These are phyloP conservation scores for Diadumene lineata DNA, from an alignment of 92 coral and sea anemone genomes.

Conservation along the genomic window DNA sequence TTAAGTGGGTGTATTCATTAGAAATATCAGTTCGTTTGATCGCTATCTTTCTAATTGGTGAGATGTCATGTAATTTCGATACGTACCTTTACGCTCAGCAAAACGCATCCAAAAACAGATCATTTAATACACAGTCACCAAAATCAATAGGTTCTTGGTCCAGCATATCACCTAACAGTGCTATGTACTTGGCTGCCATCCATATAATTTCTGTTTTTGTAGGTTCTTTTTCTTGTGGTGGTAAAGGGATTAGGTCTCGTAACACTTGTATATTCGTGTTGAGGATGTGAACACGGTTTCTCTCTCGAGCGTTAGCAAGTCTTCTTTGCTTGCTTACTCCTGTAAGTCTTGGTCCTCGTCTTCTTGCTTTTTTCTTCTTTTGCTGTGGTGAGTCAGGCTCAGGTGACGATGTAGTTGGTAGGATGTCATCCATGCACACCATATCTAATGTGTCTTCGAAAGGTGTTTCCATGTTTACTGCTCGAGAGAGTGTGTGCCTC, in stretches of 20 bases:
- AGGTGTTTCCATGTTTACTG: slow-evolving; percentile 22
- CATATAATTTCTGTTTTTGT: slow-evolving; percentile 83
- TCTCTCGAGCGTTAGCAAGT: slow-evolving; percentile 85
- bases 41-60: neutral
- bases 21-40: neutral
- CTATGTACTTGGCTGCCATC: slow-evolving; percentile 80
- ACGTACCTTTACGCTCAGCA: slow-evolving; percentile 18
- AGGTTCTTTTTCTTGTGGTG: slow-evolving; percentile 71
- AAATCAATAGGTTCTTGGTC: slow-evolving; percentile 47
- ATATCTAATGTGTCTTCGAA: slow-evolving; percentile 33
- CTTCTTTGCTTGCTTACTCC: slow-evolving; percentile 87
- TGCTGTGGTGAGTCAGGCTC: slow-evolving; percentile 49
- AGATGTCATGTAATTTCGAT: neutral
- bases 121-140: slow-evolving; percentile 39
- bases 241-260: slow-evolving; percentile 68
- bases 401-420: slow-evolving; percentile 21
- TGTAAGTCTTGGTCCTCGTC: slow-evolving; percentile 75
- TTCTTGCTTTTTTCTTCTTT: slow-evolving; percentile 63
- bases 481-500: slow-evolving; percentile 24
- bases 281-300: slow-evolving; percentile 75
- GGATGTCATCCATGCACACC: slow-evolving; percentile 41
- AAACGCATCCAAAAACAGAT: slow-evolving; percentile 44
- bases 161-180: slow-evolving; percentile 38
- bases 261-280: slow-evolving; percentile 75
- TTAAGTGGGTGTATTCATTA: neutral